Base-by-base conservation (phyloP, 2,113 vertebrate species). In the Neoarius graeffei region DNA sequence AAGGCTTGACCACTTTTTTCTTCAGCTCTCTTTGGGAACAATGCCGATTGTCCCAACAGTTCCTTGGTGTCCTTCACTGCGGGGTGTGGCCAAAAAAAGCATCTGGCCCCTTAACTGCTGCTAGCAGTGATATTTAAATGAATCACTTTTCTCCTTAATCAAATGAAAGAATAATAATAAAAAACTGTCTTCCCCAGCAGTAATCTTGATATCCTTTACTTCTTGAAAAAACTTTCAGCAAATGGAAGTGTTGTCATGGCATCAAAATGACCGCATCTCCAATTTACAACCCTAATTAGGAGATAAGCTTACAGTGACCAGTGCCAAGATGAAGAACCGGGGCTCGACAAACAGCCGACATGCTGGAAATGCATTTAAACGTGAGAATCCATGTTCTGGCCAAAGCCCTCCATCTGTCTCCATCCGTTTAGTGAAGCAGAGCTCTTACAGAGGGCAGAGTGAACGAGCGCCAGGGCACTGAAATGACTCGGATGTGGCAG, bases 381-480 rank as follows among this genome's bases (percentile, higher is more conserved):
- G 27, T 85, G 20, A 25, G 67, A 85, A 71, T 59, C 67, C 2
- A 8, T 4, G 27, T 42, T 74, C 60, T 25, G 25, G 69, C 67
- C 17, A 59, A 82, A 82, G 5, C 20, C 69, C 9, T 73, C 50
- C 64, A 74, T 85, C 54, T 74, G 84, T 85, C 83, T 85, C 52
- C 48, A 13, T 71, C 14, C 73, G n/a, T 35, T 74, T 74, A 85
- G 84, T 8, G 56, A 64, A 56, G 56, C 80, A 20, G 80, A 0
- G 80, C 80, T 14, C 9, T 48, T 42, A 23, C 81, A 48, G 81
- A 64, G 81, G 11, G 20, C 10, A 48, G 35, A n/a, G 20, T 25
- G 35, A 62, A 64, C 35, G 30, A 35, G 35, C 64, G 57, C 81
- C 81, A 83, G 20, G 60, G 10, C 59, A 0, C 30, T 25, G 35